phyloP scores from a whole-genome alignment of 2,888 invertebrate genomes.

The Hyppa rectilinea region DNA sequence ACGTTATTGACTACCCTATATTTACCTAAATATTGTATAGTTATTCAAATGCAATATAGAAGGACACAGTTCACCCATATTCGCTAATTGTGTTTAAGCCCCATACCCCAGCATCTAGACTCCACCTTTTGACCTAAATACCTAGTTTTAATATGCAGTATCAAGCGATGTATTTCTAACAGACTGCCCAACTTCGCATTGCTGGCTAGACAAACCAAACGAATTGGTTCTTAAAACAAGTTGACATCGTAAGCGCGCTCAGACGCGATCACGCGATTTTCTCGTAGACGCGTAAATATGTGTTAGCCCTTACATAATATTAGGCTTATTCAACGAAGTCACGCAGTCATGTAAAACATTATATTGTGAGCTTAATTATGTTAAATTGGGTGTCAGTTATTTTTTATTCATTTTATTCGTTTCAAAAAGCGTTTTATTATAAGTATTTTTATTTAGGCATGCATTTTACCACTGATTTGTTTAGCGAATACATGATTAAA shows the following conservation, averaged over 20 bases:
- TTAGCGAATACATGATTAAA: neutral
- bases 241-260: neutral
- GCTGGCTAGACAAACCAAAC: neutral
- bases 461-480: too few species aligned
- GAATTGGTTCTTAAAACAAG: neutral
- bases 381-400: conserved; percentile 21
- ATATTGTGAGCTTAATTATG: conserved; percentile 28
- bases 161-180: neutral
- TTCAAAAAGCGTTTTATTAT: neutral
- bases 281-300: neutral
- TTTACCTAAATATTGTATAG: too few species aligned
- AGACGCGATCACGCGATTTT: neutral
- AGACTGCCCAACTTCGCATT: neutral
- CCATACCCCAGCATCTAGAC: too few species aligned
- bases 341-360: conserved; percentile 15
- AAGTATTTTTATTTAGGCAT: neutral
- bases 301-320: conserved; percentile 11
- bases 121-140: too few species aligned
- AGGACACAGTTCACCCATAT: neutral
- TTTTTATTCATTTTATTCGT: conserved; percentile 13
- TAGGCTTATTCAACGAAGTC: conserved; percentile 35
- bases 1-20: too few species aligned
- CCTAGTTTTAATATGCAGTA: too few species aligned
- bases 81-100: too few species aligned
- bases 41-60: neutral